phyloP scores from a whole-genome alignment of 53 echinoderm and acorn worm genomes.

The Patiria pectinifera region DNA sequence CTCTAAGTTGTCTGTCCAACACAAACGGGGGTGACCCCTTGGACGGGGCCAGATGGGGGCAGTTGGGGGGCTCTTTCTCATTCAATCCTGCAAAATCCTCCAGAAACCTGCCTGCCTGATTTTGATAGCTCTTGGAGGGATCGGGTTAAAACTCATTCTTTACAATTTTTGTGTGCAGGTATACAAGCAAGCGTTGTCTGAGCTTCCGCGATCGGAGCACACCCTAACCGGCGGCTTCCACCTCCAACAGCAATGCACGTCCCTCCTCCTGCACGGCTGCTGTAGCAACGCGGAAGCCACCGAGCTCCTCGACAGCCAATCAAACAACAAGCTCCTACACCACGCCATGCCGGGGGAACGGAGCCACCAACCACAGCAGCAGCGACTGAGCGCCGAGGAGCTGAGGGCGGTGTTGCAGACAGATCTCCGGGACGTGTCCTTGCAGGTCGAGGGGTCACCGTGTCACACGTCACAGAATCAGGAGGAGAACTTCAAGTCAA shows the following conservation, averaged over 20 bases:
- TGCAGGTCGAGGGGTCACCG: conserved; percentile 82
- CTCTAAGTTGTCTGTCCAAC: too few species aligned
- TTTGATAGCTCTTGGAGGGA: too few species aligned
- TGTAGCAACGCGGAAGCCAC: conserved; percentile 54
- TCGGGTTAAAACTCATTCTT: neutral
- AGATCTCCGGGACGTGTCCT: conserved; percentile 62
- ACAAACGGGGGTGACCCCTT: too few species aligned
- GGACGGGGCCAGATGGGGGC: too few species aligned
- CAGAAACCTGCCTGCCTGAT: neutral
- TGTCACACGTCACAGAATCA: conserved; percentile 46
- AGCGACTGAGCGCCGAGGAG: conserved; percentile 65
- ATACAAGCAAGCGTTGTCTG: conserved; percentile 84
- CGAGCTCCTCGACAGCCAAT: conserved; percentile 58
- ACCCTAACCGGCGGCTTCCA: conserved; percentile 89
- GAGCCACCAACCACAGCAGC: conserved; percentile 66
- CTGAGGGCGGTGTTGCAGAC: conserved; percentile 67
- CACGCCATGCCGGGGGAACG: conserved; percentile 26
- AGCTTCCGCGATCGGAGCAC: conserved; percentile 74
- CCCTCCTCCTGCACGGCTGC: conserved; percentile 77
- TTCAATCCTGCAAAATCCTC: too few species aligned
- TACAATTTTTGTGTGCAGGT: conserved; percentile 52
- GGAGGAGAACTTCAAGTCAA: conserved; percentile 73
- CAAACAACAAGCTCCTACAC: conserved; percentile 55
- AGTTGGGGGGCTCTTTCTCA: too few species aligned
- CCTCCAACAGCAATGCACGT: conserved; percentile 82